These are phyloP conservation scores for Holacanthella duospinosa DNA, from an alignment of 2,888 invertebrate species.

Conservation along the genomic window DNA sequence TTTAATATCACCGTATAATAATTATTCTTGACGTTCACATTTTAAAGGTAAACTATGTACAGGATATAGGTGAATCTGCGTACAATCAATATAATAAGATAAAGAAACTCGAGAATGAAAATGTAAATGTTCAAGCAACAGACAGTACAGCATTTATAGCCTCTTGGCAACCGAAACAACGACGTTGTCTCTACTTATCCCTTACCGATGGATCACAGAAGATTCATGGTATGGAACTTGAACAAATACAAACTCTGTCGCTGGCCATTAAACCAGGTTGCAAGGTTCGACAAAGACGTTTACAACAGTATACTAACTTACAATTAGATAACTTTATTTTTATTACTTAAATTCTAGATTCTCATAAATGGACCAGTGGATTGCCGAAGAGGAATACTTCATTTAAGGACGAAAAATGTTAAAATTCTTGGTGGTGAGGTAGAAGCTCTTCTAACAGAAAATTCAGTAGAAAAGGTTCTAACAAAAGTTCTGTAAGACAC, in stretches of 20 bases:
- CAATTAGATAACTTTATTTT: not conserved
- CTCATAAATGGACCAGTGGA: slow-evolving; percentile 58
- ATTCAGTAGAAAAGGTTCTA: slow-evolving; percentile 54
- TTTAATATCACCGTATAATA: too few species aligned
- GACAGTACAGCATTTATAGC: slow-evolving; percentile 43
- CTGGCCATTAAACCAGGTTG: slow-evolving; percentile 41
- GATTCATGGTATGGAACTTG: slow-evolving; percentile 61
- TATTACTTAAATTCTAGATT: slow-evolving; percentile 43
- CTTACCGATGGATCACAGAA: slow-evolving; percentile 65
- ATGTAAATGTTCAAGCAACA: slow-evolving; percentile 40
- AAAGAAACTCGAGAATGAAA: slow-evolving; percentile 45
- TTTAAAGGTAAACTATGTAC: slow-evolving; percentile 47
- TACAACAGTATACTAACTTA: not conserved
- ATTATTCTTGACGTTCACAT: too few species aligned
- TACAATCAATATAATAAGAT: slow-evolving; percentile 52
- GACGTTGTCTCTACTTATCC: slow-evolving; percentile 57
- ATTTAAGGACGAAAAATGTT: slow-evolving; percentile 53
- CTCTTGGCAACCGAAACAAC: slow-evolving; percentile 49
- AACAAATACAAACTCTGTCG: slow-evolving; percentile 43
- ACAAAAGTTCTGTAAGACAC: slow-evolving; percentile 47
- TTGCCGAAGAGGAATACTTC: slow-evolving; percentile 57
- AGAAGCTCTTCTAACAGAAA: slow-evolving; percentile 49
- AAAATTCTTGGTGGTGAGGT: slow-evolving; percentile 63
- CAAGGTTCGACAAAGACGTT: slow-evolving; percentile 40
- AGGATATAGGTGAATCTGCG: slow-evolving; percentile 54